Conservation (phyloP, 1,140 invertebrate genomes). For the Trachymyrmex septentrionalis region DNA sequence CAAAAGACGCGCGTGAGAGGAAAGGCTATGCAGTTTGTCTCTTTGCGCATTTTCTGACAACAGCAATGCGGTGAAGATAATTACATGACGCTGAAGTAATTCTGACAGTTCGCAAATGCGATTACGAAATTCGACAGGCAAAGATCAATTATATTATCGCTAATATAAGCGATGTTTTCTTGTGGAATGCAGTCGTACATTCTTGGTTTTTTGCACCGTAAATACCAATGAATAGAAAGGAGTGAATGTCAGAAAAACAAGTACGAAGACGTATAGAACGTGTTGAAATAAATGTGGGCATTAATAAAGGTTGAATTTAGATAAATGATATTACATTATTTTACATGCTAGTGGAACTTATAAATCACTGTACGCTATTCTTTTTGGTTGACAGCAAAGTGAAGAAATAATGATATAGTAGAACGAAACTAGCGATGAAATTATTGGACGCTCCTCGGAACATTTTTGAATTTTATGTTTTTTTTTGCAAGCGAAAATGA, state of each 20-base stretch:
- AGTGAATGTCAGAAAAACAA: neutral
- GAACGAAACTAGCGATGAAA: neutral
- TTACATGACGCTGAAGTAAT: constrained; percentile 1
- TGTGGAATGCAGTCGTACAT: neutral
- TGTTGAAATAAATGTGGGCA: neutral
- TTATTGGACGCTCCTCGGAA: neutral
- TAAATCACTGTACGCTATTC: neutral
- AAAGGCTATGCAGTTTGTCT: neutral
- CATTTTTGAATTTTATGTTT: neutral
- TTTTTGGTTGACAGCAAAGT: neutral
- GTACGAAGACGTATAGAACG: neutral
- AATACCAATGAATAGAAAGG: constrained; percentile 12
- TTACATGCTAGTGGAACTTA: neutral
- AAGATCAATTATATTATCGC: constrained; percentile 15
- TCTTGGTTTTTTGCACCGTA: neutral
- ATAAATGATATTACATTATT: neutral
- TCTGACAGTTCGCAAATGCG: constrained; percentile 5
- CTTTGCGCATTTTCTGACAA: neutral
- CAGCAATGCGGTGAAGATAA: neutral
- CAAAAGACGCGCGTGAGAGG: neutral
- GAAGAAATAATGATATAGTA: neutral
- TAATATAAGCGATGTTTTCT: neutral
- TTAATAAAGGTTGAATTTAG: constrained; percentile 25
- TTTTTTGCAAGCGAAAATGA: neutral
- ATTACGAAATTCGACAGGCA: constrained; percentile 12